Evolutionary conservation across 2,113 vertebrate genomes (phyloP).

Genomic region (Bucco capensis): DNA sequence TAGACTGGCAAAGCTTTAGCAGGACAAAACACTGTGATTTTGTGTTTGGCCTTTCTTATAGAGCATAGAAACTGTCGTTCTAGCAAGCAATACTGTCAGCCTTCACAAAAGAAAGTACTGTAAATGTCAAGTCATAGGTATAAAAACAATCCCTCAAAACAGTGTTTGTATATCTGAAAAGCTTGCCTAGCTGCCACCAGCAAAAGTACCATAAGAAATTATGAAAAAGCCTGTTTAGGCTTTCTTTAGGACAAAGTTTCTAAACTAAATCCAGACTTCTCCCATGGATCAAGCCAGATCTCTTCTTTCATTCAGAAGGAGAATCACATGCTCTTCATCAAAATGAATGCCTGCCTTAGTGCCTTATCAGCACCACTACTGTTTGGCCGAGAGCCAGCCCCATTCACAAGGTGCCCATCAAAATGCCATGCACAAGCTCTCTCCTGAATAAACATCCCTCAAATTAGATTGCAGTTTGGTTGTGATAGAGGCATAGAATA

Average conservation of each 20-base stretch:
- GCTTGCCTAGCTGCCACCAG: background rate
- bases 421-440: background rate
- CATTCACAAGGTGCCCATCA: background rate
- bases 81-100: constrained; percentile 57
- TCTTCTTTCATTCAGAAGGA: background rate
- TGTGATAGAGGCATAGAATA: background rate
- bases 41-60: constrained; percentile 41
- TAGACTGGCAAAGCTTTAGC: background rate
- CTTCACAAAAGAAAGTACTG: constrained; percentile 67
- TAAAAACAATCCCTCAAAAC: constrained; percentile 64
- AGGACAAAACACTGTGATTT: constrained; percentile 28
- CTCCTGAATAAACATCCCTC: background rate
- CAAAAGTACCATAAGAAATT: background rate
- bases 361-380: background rate
- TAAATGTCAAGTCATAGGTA: constrained; percentile 68
- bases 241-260: constrained; percentile 23
- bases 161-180: constrained; percentile 38
- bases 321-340: background rate
- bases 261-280: constrained; percentile 37
- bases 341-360: background rate
- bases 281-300: background rate
- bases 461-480: background rate
- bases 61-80: constrained; percentile 59
- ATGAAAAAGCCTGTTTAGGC: background rate
- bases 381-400: background rate